phyloP scores from a whole-genome alignment of 1,140 invertebrate genomes.

The Lordiphosa clarofinis region DNA sequence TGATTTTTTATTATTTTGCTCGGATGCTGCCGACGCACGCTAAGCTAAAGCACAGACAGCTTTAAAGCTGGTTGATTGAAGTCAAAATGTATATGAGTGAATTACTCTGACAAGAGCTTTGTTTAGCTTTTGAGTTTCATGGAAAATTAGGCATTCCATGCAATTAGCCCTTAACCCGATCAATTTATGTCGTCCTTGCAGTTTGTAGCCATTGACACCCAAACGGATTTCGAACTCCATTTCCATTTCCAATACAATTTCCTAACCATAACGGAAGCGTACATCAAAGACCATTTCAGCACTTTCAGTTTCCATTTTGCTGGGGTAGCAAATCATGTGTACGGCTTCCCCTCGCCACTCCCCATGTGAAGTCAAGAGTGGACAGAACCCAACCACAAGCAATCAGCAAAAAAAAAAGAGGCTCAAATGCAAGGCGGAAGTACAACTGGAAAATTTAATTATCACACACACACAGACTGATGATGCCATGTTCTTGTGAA shows the following conservation, averaged over 20 bases:
- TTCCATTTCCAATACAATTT: constrained; percentile 42
- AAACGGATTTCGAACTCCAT: too few species aligned
- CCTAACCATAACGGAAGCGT: constrained; percentile 58
- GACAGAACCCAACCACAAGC: constrained; percentile 36
- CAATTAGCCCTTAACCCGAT: too few species aligned
- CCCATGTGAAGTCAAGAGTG: constrained; percentile 37
- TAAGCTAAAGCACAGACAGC: too few species aligned
- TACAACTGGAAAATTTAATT: constrained; percentile 68
- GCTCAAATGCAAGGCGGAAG: constrained; percentile 47
- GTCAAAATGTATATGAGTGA: too few species aligned
- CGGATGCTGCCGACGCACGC: too few species aligned
- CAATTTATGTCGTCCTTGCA: too few species aligned
- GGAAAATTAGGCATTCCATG: too few species aligned
- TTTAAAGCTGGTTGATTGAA: too few species aligned
- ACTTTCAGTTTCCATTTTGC: constrained; percentile 57
- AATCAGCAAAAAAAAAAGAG: constrained; percentile 16
- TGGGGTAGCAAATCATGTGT: constrained; percentile 49
- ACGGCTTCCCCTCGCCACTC: not conserved
- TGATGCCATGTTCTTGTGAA: constrained; percentile 57
- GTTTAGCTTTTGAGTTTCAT: too few species aligned
- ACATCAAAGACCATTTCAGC: constrained; percentile 66
- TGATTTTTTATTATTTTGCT: too few species aligned
- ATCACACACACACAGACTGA: constrained; percentile 48
- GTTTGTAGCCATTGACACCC: too few species aligned
- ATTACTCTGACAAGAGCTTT: too few species aligned